Evolutionary conservation across 2,113 vertebrate species (phyloP).

Genomic region (Coracopsis vasa): DNA sequence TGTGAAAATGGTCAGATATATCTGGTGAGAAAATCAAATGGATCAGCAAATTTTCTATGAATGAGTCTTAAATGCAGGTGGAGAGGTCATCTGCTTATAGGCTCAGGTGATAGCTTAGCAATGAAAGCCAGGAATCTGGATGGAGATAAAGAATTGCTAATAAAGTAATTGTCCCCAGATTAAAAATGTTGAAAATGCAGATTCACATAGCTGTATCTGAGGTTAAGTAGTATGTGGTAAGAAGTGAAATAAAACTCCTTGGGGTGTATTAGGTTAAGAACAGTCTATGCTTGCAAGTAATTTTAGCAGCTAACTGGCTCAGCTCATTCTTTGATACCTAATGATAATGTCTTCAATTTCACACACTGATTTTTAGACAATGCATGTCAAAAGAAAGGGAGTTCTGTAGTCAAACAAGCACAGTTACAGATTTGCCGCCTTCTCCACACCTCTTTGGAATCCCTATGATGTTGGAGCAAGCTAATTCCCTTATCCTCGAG

Average conservation of each 20-base stretch:
- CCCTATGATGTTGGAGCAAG: not conserved
- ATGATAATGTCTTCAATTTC: constrained; percentile 10
- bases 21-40: not conserved
- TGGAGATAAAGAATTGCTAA: not conserved
- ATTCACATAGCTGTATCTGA: not conserved
- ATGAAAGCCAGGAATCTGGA: not conserved
- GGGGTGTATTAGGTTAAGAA: not conserved
- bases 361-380: constrained; percentile 34
- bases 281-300: not conserved
- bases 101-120: not conserved
- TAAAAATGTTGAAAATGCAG: not conserved
- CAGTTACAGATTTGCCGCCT: not conserved
- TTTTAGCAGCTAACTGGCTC: constrained; percentile 30
- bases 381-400: not conserved
- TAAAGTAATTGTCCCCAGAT: not conserved
- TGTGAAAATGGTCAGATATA: not conserved
- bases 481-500: not conserved
- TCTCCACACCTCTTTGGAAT: not conserved
- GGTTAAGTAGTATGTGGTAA: not conserved
- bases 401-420: not conserved
- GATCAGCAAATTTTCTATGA: not conserved
- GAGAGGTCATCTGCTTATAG: not conserved
- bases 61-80: not conserved
- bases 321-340: not conserved
- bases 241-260: constrained; percentile 17